phyloP scores from a whole-genome alignment of 2,797 vertebrate genomes.

The Argya squamiceps region DNA sequence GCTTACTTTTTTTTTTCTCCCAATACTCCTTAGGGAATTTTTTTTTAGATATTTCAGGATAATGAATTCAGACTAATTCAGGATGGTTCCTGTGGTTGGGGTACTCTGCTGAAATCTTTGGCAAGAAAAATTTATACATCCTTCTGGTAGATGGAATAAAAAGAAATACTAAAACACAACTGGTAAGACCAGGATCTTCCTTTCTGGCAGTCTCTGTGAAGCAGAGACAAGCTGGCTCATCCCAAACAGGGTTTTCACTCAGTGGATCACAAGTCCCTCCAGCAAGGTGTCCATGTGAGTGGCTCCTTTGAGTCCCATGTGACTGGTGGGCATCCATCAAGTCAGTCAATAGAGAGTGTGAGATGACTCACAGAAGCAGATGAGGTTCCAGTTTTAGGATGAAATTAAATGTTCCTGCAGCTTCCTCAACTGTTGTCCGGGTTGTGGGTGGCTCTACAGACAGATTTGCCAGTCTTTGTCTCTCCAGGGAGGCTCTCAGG shows the following conservation, averaged over 20 bases:
- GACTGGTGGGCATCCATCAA: no score
- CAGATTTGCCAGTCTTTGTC: background rate
- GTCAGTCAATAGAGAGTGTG: no score
- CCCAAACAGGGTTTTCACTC: background rate
- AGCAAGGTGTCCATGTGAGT: fast-evolving
- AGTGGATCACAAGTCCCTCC: background rate
- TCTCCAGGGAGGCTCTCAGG: no score
- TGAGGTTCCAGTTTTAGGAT: background rate
- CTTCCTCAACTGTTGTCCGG: background rate
- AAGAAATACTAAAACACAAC: background rate
- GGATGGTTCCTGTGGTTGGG: background rate
- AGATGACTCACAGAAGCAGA: fast-evolving
- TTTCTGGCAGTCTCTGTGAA: background rate
- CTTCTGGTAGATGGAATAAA: background rate
- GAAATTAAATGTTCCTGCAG: background rate
- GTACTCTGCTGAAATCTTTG: background rate
- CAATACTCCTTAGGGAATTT: background rate
- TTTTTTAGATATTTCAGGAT: background rate
- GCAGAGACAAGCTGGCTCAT: background rate
- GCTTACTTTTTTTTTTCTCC: background rate
- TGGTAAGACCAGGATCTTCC: background rate
- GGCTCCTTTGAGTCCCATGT: background rate
- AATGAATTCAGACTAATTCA: background rate
- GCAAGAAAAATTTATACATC: fast-evolving
- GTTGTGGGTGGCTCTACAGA: background rate